A percentile compares a stretch with the other conserved stretches of the same genome.
Evolutionary conservation across 1,140 invertebrate genomes (phyloP).

Genomic region (Drosophila subpulchrella): DNA sequence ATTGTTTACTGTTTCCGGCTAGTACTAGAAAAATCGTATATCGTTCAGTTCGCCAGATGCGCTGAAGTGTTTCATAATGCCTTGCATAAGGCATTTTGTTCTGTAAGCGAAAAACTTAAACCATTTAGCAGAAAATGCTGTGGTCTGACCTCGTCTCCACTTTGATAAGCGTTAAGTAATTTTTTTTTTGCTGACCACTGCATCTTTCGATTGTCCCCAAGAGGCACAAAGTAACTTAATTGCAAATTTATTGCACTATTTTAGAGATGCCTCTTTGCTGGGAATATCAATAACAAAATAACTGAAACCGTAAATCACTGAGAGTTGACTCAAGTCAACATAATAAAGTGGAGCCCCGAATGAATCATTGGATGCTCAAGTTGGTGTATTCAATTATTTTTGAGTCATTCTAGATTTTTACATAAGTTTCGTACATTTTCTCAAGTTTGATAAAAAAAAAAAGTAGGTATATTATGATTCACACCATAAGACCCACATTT

Average conservation of each 20-base stretch:
- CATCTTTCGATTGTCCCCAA: background rate
- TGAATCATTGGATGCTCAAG: background rate
- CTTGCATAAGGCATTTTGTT: constrained; percentile 27
- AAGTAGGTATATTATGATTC: background rate
- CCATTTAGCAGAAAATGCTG: constrained; percentile 14
- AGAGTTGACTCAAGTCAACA: constrained; percentile 20
- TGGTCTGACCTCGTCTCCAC: constrained; percentile 17
- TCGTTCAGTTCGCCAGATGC: constrained; percentile 29
- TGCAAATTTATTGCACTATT: constrained; percentile 43
- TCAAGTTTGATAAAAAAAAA: background rate
- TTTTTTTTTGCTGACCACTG: constrained; percentile 3
- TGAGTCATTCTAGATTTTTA: constrained; percentile 4
- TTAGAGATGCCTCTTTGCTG: constrained; percentile 13
- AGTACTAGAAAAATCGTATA: constrained; percentile 37
- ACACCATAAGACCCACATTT: background rate
- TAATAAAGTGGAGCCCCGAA: constrained; percentile 8
- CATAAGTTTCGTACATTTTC: background rate
- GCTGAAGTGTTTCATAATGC: constrained; percentile 22
- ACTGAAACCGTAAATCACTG: background rate
- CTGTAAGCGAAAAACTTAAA: constrained; percentile 14
- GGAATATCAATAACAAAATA: constrained; percentile 29
- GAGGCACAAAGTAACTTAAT: constrained; percentile 8
- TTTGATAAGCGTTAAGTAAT: constrained; percentile 6
- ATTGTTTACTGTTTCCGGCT: constrained; percentile 35
- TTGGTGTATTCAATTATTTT: background rate